Evolutionary conservation across 2,888 invertebrate species (phyloP).

Genomic region (Polyommatus icarus): DNA sequence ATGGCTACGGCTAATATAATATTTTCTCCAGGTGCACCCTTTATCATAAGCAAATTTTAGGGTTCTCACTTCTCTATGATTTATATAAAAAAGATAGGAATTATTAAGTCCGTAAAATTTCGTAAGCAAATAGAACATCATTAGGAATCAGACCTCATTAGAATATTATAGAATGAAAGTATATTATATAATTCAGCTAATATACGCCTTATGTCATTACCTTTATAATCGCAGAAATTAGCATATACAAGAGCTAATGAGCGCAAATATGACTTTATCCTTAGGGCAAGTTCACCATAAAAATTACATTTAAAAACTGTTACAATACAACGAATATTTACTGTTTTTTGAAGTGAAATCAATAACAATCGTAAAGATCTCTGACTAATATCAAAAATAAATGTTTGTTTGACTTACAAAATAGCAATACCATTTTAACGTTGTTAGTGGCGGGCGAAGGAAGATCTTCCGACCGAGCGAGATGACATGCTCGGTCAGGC

Average conservation of each 20-base stretch:
- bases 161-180: neutral
- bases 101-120: too few relatives aligned
- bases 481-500: too few relatives aligned
- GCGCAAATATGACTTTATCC: constrained; percentile 5
- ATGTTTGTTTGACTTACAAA: too few relatives aligned
- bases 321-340: neutral
- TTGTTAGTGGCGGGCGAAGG: too few relatives aligned
- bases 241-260: constrained; percentile 6
- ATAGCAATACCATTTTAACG: too few relatives aligned
- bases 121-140: neutral
- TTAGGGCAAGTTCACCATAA: neutral
- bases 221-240: constrained; percentile 3
- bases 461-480: too few relatives aligned
- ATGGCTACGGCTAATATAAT: too few relatives aligned
- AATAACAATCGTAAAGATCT: neutral
- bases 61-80: too few relatives aligned
- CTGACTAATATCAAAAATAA: too few relatives aligned
- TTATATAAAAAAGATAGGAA: too few relatives aligned
- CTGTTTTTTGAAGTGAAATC: neutral
- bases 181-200: neutral
- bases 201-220: neutral
- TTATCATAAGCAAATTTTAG: too few relatives aligned
- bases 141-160: neutral
- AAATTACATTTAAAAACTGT: neutral
- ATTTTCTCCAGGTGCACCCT: too few relatives aligned